Conservation (phyloP, 2,797 vertebrate species). For the Ceyx erithaca region DNA sequence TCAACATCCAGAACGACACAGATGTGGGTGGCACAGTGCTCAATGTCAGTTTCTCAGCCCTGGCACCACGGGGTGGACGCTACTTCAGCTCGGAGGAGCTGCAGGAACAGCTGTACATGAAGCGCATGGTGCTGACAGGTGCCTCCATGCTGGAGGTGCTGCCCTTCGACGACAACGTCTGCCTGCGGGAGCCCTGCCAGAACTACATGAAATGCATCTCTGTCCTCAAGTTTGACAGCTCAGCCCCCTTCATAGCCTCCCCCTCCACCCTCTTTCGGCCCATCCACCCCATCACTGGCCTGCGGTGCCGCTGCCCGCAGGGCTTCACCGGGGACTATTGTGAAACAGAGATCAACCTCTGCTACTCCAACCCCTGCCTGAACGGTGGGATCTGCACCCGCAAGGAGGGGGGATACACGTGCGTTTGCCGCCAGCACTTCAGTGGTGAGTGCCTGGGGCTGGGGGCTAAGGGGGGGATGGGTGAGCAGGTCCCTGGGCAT, state of each 20-base stretch:
- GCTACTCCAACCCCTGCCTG: constrained; percentile 96
- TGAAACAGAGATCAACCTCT: constrained; percentile 96
- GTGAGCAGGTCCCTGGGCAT: fast-evolving
- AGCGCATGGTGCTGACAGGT: constrained; percentile 88
- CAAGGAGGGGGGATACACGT: constrained; percentile 94
- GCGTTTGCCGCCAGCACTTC: constrained; percentile 91
- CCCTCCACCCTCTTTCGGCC: constrained; percentile 94
- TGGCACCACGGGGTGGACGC: constrained; percentile 84
- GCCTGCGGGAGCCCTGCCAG: constrained; percentile 95
- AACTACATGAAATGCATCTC: constrained; percentile 99
- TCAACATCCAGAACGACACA: constrained; percentile 96
- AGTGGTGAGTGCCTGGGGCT: constrained; percentile 82
- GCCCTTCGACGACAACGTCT: constrained; percentile 98
- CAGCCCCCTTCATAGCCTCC: constrained; percentile 94
- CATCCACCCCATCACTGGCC: constrained; percentile 94
- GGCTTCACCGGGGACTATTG: constrained; percentile 99
- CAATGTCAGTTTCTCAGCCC: constrained; percentile 94
- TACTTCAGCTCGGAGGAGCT: constrained; percentile 96
- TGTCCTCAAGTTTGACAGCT: constrained; percentile 96
- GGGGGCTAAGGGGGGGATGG: fast-evolving
- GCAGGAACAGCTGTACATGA: constrained; percentile 97
- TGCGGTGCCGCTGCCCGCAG: constrained; percentile 94
- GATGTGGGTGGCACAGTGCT: constrained; percentile 89
- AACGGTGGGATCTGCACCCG: constrained; percentile 92
- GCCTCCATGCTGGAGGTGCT: constrained; percentile 95